Evolutionary conservation across 2,113 vertebrate genomes (phyloP).

Genomic region (Thamnophis sirtalis): DNA sequence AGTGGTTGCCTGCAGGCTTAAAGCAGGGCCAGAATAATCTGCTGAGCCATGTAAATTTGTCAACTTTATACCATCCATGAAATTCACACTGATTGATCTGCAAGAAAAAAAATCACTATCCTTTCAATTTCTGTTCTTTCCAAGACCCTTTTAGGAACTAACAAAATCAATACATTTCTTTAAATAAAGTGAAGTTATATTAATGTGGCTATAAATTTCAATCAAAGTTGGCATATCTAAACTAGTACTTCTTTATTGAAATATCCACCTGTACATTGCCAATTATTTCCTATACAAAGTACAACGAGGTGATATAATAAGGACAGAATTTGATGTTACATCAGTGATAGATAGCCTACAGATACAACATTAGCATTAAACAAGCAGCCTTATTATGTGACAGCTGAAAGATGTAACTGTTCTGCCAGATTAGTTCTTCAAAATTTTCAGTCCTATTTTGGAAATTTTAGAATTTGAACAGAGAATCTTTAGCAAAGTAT

Average conservation of each 20-base stretch:
- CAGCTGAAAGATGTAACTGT: not conserved
- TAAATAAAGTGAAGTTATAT: constrained; percentile 67
- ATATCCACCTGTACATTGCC: rapidly evolving
- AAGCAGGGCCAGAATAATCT: constrained; percentile 53
- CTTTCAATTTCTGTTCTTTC: constrained; percentile 58
- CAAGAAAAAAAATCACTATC: constrained; percentile 50
- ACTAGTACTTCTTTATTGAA: constrained; percentile 57
- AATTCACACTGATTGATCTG: constrained; percentile 71
- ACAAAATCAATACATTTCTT: constrained; percentile 67
- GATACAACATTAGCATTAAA: not conserved
- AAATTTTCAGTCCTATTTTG: not conserved
- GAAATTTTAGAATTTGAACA: not conserved
- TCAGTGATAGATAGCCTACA: not conserved
- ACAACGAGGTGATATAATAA: constrained; percentile 29
- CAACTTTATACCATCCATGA: constrained; percentile 63
- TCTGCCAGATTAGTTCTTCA: not conserved
- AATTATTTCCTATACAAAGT: constrained; percentile 32
- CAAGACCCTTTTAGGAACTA: constrained; percentile 68
- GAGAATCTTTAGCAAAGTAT: not conserved
- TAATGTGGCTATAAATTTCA: constrained; percentile 60
- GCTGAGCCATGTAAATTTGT: constrained; percentile 68
- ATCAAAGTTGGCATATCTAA: constrained; percentile 57
- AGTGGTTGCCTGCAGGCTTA: constrained; percentile 53
- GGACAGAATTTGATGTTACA: not conserved
- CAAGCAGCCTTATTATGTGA: not conserved